Conservation (phyloP, 1,140 invertebrate genomes). For the Aplysia californica region DNA sequence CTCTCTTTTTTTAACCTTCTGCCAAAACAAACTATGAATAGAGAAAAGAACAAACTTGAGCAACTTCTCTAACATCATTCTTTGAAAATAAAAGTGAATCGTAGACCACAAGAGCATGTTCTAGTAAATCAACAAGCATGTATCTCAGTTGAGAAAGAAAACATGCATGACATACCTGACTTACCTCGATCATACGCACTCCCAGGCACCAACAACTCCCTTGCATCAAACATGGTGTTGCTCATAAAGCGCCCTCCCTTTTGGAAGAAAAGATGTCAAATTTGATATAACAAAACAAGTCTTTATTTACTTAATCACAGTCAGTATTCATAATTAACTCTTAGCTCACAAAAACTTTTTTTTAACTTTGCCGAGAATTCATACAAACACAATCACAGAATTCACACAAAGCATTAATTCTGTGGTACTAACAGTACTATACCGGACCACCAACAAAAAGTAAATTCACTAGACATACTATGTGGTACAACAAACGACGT, state of each 20-base stretch:
- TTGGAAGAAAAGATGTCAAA: slow-evolving; percentile 13
- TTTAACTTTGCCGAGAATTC: too few species aligned
- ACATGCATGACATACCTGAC: slow-evolving; percentile 5
- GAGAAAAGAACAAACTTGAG: background rate
- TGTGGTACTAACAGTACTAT: too few species aligned
- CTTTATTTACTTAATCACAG: too few species aligned
- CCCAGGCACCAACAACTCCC: slow-evolving; percentile 78
- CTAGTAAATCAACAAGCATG: background rate
- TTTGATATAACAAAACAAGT: background rate
- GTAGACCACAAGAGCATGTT: background rate
- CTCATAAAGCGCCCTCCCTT: slow-evolving; percentile 95
- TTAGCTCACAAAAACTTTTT: too few species aligned
- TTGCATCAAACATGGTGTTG: slow-evolving; percentile 83
- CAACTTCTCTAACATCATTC: background rate
- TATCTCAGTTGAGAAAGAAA: background rate
- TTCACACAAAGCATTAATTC: too few species aligned
- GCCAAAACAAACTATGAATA: too few species aligned
- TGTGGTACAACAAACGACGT: too few species aligned
- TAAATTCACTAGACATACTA: too few species aligned
- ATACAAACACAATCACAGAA: too few species aligned
- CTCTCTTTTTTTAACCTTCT: too few species aligned
- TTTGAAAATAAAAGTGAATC: background rate
- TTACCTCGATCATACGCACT: slow-evolving; percentile 77
- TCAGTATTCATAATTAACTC: too few species aligned
- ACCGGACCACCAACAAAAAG: too few species aligned